Percentiles rank a stretch among this genome's conserved stretches.
Conservation (phyloP, 1,140 invertebrate species). For the Formica selysi region DNA sequence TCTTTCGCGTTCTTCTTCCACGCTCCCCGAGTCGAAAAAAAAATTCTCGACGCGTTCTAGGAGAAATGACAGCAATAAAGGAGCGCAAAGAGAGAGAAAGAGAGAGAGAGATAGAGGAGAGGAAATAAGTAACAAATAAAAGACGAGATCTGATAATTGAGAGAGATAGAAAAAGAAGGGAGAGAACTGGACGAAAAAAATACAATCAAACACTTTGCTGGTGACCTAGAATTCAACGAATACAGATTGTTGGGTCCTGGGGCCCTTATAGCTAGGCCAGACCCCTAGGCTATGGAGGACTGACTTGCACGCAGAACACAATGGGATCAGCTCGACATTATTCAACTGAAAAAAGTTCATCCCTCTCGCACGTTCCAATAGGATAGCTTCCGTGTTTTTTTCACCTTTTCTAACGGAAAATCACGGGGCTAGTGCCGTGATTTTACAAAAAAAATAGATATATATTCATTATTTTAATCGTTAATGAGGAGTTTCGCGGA, state of each 20-base stretch:
- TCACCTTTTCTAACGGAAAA: slow-evolving; percentile 65
- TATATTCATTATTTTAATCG: slow-evolving; percentile 47
- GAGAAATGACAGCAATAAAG: background rate
- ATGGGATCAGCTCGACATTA: slow-evolving; percentile 71
- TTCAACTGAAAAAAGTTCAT: slow-evolving; percentile 71
- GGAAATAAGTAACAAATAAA: slow-evolving; percentile 63
- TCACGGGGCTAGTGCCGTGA: slow-evolving; percentile 52
- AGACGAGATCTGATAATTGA: slow-evolving; percentile 49
- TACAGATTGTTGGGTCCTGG: slow-evolving; percentile 72
- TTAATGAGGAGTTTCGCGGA: slow-evolving; percentile 39
- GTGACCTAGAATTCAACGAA: slow-evolving; percentile 79
- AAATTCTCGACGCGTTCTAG: slow-evolving; percentile 31
- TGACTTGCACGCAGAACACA: slow-evolving; percentile 77
- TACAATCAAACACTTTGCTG: slow-evolving; percentile 78
- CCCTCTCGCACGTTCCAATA: slow-evolving; percentile 24
- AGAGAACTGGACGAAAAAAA: slow-evolving; percentile 60
- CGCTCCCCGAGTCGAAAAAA: slow-evolving; percentile 17
- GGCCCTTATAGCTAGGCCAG: slow-evolving; percentile 58
- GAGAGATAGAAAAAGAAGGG: background rate
- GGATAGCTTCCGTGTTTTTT: slow-evolving; percentile 59
- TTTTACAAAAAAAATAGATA: slow-evolving; percentile 34
- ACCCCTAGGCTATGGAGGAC: slow-evolving; percentile 68
- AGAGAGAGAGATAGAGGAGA: background rate
- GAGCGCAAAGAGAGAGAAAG: background rate
- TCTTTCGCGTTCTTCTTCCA: background rate